Evolutionary conservation across 2,888 invertebrate species (phyloP).

Genomic region (Melieria omissa): DNA sequence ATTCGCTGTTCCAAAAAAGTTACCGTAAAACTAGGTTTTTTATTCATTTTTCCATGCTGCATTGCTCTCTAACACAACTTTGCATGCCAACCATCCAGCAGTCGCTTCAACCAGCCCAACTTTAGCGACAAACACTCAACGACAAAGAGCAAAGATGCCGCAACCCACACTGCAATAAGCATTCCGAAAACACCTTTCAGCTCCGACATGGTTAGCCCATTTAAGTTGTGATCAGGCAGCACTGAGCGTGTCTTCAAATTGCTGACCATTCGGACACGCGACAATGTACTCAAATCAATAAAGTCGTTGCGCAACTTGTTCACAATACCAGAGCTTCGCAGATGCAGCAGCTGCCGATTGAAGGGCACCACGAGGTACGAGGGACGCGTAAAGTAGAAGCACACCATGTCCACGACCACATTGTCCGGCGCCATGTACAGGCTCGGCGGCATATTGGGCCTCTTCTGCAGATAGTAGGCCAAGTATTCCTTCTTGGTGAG

Average conservation of each 20-base stretch:
- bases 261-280: no score
- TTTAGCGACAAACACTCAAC: slow-evolving; percentile 14
- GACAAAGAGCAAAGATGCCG: slow-evolving; percentile 9
- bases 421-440: slow-evolving; percentile 13
- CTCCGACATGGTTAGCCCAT: not conserved
- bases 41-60: no score
- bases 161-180: not conserved
- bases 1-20: no score
- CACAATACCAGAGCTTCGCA: slow-evolving; percentile 34
- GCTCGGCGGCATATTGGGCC: not conserved
- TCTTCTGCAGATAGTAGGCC: not conserved
- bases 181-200: not conserved
- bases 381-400: slow-evolving; percentile 53
- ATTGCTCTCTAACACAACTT: no score
- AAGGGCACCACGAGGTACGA: slow-evolving; percentile 52
- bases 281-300: not conserved
- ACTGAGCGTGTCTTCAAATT: no score
- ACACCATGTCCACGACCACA: slow-evolving; percentile 42
- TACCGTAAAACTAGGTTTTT: no score
- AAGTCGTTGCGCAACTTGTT: not conserved
- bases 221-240: no score
- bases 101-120: not conserved
- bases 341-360: slow-evolving; percentile 48
- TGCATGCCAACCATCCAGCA: not conserved
- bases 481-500: not conserved